Base-by-base conservation (phyloP, 2,888 invertebrate genomes). In the Adelphocoris suturalis region DNA sequence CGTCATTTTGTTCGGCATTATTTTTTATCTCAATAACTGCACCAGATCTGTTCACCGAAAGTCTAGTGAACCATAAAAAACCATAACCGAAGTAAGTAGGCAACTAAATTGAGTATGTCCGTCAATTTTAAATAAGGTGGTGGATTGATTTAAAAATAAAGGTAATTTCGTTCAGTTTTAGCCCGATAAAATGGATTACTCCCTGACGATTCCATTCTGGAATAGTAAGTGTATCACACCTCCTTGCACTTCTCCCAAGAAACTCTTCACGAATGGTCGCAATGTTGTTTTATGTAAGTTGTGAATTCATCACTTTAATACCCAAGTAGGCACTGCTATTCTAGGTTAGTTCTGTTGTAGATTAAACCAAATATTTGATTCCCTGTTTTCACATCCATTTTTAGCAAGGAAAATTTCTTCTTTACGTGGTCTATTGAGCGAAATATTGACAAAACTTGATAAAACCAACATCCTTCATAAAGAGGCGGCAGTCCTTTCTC, bases 401-500 rank as follows among this genome's bases (percentile, higher is more conserved):
- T 68, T 23, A 68, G 68, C 68, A 23, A 19, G 68, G 12, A 68
- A 68, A 68, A 23, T 68, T 23, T 68, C 68, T 23, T 68, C 68
- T 68, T 23, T 86, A 19, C 68, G 76, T 13, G 11, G 47, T 3
- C 55, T 55, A 27, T 16, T 86, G 23, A 16, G n/a, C 16, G 86
- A 46, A 46, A 48, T 75, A 19, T 27, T 47, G 27, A 23, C n/a
- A 12, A 68, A 86, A 47, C 27, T 86, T 7, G 47, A 86, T 14
- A 86, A 75, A 27, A 86, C 76, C 23, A 75, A 23, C 5, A 23
- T 86, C 3, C 86, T 86, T 47, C 23, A 86, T 46, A 68, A 86
- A 48, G 86, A 86, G 68, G 86, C 86, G 75, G 86, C 86, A 0
- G 48, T 86, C 11, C 55, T 86, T 7, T 68, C 86, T 19, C 86